A percentile compares a stretch with the other conserved stretches of the same genome.
Evolutionary conservation across 1,140 invertebrate genomes (phyloP).

Genomic region (Diprion similis): DNA sequence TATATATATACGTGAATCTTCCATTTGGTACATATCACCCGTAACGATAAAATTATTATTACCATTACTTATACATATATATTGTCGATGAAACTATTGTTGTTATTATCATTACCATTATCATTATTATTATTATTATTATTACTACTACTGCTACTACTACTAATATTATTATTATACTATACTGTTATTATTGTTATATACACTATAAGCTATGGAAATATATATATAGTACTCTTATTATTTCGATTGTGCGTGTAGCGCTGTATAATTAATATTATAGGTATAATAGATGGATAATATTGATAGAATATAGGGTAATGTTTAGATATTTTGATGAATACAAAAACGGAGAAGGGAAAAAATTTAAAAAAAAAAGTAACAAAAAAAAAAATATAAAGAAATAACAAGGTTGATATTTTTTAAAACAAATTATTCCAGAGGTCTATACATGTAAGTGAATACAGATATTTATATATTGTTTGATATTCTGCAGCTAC

Average conservation of each 20-base stretch:
- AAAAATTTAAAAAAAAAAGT: background rate
- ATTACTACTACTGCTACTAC: background rate
- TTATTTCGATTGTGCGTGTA: background rate
- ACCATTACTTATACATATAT: background rate
- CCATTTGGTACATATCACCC: constrained; percentile 63
- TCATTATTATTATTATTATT: constrained; percentile 5
- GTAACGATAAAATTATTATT: background rate
- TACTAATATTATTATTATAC: background rate
- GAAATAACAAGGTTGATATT: background rate
- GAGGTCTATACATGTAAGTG: background rate
- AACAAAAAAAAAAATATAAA: background rate
- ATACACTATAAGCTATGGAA: background rate
- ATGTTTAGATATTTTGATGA: background rate
- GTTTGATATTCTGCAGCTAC: background rate
- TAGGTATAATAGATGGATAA: background rate
- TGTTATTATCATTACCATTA: background rate
- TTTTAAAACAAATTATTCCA: background rate
- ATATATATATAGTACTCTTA: background rate
- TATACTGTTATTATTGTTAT: background rate
- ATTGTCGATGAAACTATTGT: background rate
- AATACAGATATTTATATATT: no score
- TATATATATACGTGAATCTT: constrained; percentile 52
- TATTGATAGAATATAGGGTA: constrained; percentile 1
- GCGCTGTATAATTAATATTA: background rate
- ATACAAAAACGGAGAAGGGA: background rate